Evolutionary conservation across 2,797 vertebrate species (phyloP), one percentile per base, ranked within the genome.

Genomic region (Sebastolobus alascanus): DNA sequence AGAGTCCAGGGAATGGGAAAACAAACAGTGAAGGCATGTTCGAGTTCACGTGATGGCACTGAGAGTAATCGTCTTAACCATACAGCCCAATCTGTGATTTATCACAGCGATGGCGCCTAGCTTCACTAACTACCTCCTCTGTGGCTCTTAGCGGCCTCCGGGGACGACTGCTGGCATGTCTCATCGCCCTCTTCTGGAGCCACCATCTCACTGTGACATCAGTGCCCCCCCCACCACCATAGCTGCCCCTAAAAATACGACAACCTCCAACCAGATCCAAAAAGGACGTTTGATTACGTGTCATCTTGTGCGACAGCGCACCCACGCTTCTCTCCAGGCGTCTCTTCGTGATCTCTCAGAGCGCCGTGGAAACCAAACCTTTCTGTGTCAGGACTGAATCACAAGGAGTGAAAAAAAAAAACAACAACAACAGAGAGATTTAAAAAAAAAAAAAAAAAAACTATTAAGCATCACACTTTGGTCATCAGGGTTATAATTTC

Each of bases 271-370:
- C 58, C 77, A 60, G 29, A 75, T 84, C 78, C 61, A 72, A 80
- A 87, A 79, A 77, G 22, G 73, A 84, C 67, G 55, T 82, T 65
- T 84, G 83, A 83, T 77, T 79, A 72, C 54, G 67, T 73, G 84
- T 89, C 84, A 77, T 83, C 83, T 50, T 73, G 83, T 87, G 90
- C 87, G 84, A 90, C 87, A 89, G 63, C 0, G 83, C 56, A 70
- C 92, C 89, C 89, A 88, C 90, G 68, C 90, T 81, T 43, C 87
- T 84, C 87, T 86, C 87, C 77, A 46, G 89, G 89, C 81, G 27
- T 76, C 87, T 88, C 76, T 56, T 89, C 80, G 81, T 84, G 77
- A 87, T 86, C 79, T 56, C 79, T 79, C 70, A 9, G 40, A 75
- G 68, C 10, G 77, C 87, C 6, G 87, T 85, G 85, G 87, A 87